Base-by-base conservation (phyloP, 2,113 vertebrate species). In the Phalacrocorax carbo region DNA sequence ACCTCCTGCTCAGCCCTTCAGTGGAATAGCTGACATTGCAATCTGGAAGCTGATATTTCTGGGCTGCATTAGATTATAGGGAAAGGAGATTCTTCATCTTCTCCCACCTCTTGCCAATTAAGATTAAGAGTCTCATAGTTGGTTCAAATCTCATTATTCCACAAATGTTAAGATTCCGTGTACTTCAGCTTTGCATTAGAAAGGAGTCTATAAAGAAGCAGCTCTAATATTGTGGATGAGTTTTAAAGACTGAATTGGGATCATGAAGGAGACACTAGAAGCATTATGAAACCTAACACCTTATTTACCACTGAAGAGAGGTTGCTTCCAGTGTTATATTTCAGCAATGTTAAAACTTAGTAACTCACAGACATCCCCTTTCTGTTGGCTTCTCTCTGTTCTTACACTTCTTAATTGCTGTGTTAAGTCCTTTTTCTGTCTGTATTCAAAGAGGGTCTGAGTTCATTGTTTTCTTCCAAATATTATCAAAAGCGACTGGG, bases 11-110 rank as follows among this genome's bases (percentile, higher is more conserved):
- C 68, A 88, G 38, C 72, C 51, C 42, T 66, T 60, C 61, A 29
- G 46, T 48, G 32, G 65, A 94, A 93, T 84, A 19, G 88, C 90
- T 88, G 79, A 88, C 0, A 0, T 44, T 88, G 88, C 60, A 2
- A 2, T 90, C 69, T 91, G 72, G n/a, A 79, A 91, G 52, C 52
- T 84, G 64, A 25, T 81, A 36, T 11, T 86, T 58, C 64, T 82
- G 65, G 16, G 14, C 71, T 78, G 94, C n/a, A 95, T 94, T 92
- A 78, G 55, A 82, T 96, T 95, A 84, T 5, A 78, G 26, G 51
- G 60, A 83, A 81, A 61, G 42, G 61, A 90, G 42, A 84, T 86
- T 90, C 84, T 95, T 71, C 86, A 90, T 88, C 68, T 86, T 85
- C 70, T 34, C 58, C 65, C 55, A 82, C 55, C 69, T 71, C 69